A percentile compares a stretch with the other conserved stretches of the same genome.
phyloP scores from a whole-genome alignment of 2,888 invertebrate genomes.

The Lasioglossum marginatum region DNA sequence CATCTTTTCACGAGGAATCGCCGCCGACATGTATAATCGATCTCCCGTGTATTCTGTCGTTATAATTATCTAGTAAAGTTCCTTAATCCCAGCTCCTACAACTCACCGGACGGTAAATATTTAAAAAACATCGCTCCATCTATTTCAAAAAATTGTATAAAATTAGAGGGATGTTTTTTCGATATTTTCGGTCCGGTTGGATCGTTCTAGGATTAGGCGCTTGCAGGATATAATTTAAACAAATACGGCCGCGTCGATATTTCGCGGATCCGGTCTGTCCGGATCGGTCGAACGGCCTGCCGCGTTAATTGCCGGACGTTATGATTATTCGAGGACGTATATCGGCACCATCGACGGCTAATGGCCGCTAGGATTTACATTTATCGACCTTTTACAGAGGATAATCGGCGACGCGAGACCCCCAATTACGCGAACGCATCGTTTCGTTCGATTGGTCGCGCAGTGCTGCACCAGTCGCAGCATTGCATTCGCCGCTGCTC shows the following conservation, averaged over 20 bases:
- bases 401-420: conserved; percentile 19
- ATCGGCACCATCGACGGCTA: conserved; percentile 38
- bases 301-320: conserved; percentile 48
- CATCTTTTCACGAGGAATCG: neutral
- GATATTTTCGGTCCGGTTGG: neutral
- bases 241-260: conserved; percentile 20
- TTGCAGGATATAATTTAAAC: neutral
- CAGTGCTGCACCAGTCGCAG: neutral
- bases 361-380: conserved; percentile 47
- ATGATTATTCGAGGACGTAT: conserved; percentile 50
- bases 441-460: conserved; percentile 29
- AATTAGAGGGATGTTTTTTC: neutral
- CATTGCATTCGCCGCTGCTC: neutral
- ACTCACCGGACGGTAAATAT: neutral
- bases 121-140: neutral
- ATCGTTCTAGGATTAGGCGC: neutral
- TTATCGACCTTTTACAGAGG: conserved; percentile 48
- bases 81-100: neutral
- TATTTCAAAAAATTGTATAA: neutral
- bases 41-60: neutral
- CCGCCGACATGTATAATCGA: neutral
- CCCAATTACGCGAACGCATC: conserved; percentile 46
- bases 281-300: conserved; percentile 10
- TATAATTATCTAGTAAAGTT: neutral
- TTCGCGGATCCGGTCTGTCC: neutral